Evolutionary conservation across 2,113 vertebrate genomes (phyloP).

Genomic region (Cichladusa arquata): DNA sequence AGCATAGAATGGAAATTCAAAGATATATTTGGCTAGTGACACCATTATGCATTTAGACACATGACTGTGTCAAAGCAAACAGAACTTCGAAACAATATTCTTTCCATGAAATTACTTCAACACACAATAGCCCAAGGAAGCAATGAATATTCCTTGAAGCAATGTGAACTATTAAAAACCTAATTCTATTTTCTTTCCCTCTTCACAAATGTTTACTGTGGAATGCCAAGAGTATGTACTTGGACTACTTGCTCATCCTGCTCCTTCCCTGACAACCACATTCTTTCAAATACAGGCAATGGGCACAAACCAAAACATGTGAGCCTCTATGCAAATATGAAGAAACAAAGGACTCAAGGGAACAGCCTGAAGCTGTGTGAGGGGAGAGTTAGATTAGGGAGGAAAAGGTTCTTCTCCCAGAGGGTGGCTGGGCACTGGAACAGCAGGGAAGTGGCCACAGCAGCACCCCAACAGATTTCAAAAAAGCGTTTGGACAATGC

Average conservation of each 20-base stretch:
- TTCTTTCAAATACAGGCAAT: not conserved
- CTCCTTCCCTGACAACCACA: not conserved
- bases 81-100: not conserved
- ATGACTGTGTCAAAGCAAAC: fast-evolving
- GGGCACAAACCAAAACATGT: not conserved
- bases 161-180: not conserved
- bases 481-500: fast-evolving
- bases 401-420: not conserved
- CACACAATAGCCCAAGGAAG: not conserved
- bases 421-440: not conserved
- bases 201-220: not conserved
- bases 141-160: not conserved
- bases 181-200: not conserved
- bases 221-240: not conserved
- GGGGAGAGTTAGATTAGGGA: not conserved
- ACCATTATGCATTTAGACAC: not conserved
- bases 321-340: not conserved
- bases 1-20: not conserved
- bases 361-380: not conserved
- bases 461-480: not conserved
- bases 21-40: not conserved
- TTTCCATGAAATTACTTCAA: not conserved
- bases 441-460: not conserved
- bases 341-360: not conserved
- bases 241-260: not conserved